Percentiles rank a stretch among this genome's conserved stretches.
Conservation (phyloP, 2,113 vertebrate species). For the Plestiodon gilberti region DNA sequence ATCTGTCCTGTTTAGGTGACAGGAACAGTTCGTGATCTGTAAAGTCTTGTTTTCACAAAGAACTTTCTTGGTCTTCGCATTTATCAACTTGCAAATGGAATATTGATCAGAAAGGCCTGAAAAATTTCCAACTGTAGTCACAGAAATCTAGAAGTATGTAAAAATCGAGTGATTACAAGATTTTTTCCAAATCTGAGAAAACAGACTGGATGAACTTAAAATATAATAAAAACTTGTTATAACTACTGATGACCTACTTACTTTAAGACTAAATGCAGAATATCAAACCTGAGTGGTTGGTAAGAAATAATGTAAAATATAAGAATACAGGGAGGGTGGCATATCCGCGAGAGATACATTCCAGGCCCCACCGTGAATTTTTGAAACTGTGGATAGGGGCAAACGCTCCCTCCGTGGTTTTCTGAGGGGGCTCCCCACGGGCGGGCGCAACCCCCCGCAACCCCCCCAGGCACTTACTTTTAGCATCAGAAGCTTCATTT, state of each 20-base stretch:
- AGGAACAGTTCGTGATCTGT: conserved; percentile 61
- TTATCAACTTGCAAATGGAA: conserved; percentile 64
- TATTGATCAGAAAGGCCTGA: background rate
- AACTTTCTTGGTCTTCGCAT: conserved; percentile 45
- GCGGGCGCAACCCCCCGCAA: too few relatives aligned
- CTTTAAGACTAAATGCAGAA: background rate
- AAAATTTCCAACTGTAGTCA: conserved; percentile 40
- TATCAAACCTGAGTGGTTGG: background rate
- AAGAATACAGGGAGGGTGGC: too few relatives aligned
- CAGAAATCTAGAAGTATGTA: conserved; percentile 44
- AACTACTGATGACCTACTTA: background rate
- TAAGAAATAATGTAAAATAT: background rate
- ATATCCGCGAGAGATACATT: too few relatives aligned
- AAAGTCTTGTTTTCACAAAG: conserved; percentile 52
- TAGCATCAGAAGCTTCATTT: too few relatives aligned
- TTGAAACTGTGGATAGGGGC: too few relatives aligned
- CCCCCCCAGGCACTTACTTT: too few relatives aligned
- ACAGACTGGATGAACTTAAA: background rate
- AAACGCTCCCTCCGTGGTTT: too few relatives aligned
- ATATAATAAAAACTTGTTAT: background rate
- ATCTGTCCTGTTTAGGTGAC: conserved; percentile 8
- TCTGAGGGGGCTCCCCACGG: too few relatives aligned
- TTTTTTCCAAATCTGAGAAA: background rate
- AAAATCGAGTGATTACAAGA: background rate
- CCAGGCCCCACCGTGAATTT: too few relatives aligned